phyloP scores from a whole-genome alignment of 92 coral and sea anemone species.

The Galaxea fascicularis region DNA sequence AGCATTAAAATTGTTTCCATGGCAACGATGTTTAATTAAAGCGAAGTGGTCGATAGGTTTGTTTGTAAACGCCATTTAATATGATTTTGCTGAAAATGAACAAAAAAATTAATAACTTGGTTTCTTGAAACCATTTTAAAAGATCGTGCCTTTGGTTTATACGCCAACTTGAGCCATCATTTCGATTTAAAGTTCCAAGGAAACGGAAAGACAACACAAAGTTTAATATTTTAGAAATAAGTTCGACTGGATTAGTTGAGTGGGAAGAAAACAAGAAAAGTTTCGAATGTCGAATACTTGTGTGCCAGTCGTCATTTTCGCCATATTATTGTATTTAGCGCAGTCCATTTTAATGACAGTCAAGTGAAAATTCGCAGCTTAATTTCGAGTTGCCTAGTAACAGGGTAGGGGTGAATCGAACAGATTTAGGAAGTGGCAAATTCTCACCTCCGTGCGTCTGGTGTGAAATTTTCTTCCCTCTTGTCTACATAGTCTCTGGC shows the following conservation, averaged over 20 bases:
- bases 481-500: too few relatives aligned
- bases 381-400: too few relatives aligned
- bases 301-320: not conserved
- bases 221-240: not conserved
- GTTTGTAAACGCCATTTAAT: not conserved
- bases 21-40: not conserved
- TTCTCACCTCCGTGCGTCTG: too few relatives aligned
- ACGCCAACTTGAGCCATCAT: not conserved
- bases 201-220: too few relatives aligned
- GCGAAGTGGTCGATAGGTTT: not conserved
- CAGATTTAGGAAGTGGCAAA: too few relatives aligned
- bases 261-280: not conserved
- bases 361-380: too few relatives aligned
- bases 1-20: slow-evolving; percentile 27
- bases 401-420: too few relatives aligned
- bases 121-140: not conserved
- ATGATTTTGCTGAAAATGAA: not conserved
- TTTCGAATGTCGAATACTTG: not conserved
- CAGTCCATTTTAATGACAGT: not conserved
- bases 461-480: not conserved
- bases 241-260: not conserved
- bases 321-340: not conserved
- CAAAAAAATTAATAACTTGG: too few relatives aligned
- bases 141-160: not conserved
- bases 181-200: not conserved